Base-by-base conservation (phyloP, 2,888 invertebrate species). In the Drosophila percnosoma region DNA sequence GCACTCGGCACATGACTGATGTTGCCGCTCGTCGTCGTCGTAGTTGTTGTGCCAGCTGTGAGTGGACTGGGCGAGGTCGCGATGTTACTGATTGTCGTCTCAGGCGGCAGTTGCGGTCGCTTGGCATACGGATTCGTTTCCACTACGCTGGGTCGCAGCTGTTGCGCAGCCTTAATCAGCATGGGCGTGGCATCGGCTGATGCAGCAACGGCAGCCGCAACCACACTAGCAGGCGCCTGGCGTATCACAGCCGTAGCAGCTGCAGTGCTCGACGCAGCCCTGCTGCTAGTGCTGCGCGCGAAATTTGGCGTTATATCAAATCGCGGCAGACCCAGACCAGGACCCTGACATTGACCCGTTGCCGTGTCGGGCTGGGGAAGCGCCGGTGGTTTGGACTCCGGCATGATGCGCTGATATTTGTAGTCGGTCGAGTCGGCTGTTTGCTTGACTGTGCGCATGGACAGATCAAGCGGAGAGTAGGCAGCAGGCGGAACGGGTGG, bases 361-460 rank as follows among this genome's bases (percentile, higher is more conserved):
- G 40, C 45, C 1, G 60, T 67, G 5, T 11, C 18, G 3, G 48
- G 4, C 2, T 15, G 27, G 0, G 6, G 1, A n/a, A 6, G n/a
- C 8, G 27, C 10, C 24, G 15, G n/a, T 7, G 33, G 2, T 13
- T n/a, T 60, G 5, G 24, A 8, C 15, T 57, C 65, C 10, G 33
- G 29, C 66, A 81, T 71, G 64, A 75, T 79, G 64, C 84, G 75
- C 59, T 78, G 76, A 57, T 90, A 90, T 70, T 88, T 89, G 68
- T 87, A 89, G 40, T 96, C 96, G 1, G 98, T 97, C 0, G 97
- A 97, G 93, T 98, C 97, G 0, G 98, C 97, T 5, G 97, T 96
- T 59, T 97, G 97, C 91, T 97, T 96, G 0, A 98, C 96, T 2
- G 97, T 98, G 92, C 98, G 97, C 53, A 98, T 97, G 0, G 98